Evolutionary conservation across 2,797 vertebrate species (phyloP), one percentile per base, ranked within the genome.

Genomic region (Takifugu ocellatus): DNA sequence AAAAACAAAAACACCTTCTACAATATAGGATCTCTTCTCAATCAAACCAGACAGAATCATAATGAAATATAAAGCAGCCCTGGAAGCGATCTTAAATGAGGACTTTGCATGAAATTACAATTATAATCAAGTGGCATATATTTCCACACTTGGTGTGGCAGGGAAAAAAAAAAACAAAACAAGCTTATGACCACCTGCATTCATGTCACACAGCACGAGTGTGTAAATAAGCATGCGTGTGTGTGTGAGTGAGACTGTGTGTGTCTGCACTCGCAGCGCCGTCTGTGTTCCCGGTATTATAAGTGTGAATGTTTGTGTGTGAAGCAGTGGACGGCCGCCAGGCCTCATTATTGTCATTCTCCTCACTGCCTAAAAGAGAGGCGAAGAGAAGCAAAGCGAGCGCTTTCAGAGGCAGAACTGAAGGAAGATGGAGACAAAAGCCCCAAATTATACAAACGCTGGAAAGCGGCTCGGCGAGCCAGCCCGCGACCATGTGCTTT

Each of bases 261-360:
- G n/a, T 10, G 44, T 46, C 6, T 21, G n/a, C 21, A 11, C 70
- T 70, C 65, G 75, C 68, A 48, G 59, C 68, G 62, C 67, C 26
- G 63, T 79, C 66, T 78, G 62, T 81, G 80, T 83, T 81, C 68
- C 72, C 67, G 66, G 77, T 75, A 67, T 77, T 83, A 74, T 66
- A 70, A 75, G 77, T 83, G 84, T 82, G 78, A 84, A 78, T 84
- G 78, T 78, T 63, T 84, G 69, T 81, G 79, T 77, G 84, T 82
- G 78, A 83, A 81, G 84, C 70, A 56, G 79, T 92, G 90, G 90
- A 90, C 75, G 69, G 84, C 71, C 69, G 89, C 91, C 91, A 92
- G 86, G 72, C 84, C 75, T 87, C 88, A 86, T 90, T 87, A 92
- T 93, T 93, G 89, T 88, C 88, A 93, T 92, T 92, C 91, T 81